A percentile compares a stretch with the other conserved stretches of the same genome.
These are phyloP conservation scores for Catocala sponsa DNA, from an alignment of 2,888 invertebrate genomes.

Conservation along the genomic window DNA sequence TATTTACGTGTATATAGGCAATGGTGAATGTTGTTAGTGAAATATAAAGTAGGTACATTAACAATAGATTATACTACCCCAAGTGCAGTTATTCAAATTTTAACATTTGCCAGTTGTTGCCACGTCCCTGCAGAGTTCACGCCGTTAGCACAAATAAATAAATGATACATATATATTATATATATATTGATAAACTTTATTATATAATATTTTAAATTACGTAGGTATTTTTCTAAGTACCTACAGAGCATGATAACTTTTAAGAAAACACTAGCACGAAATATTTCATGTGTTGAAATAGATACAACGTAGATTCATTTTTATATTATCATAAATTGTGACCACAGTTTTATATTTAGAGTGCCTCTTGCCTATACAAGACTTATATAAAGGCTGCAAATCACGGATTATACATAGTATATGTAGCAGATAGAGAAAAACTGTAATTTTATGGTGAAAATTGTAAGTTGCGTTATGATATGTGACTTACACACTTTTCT, in stretches of 20 bases:
- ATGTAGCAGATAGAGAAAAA: conserved; percentile 83
- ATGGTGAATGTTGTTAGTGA: conserved; percentile 75
- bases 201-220: conserved; percentile 59
- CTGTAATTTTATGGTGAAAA: conserved; percentile 87
- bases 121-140: conserved; percentile 81
- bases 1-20: conserved; percentile 85
- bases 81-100: conserved; percentile 89
- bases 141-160: conserved; percentile 83
- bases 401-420: conserved; percentile 87
- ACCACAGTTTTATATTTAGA: conserved; percentile 90
- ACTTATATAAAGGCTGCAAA: conserved; percentile 89
- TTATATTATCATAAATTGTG: conserved; percentile 85
- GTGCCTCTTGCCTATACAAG: conserved; percentile 90
- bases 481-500: conserved; percentile 70
- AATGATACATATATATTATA: conserved; percentile 50
- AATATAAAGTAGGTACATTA: conserved; percentile 68
- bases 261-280: conserved; percentile 82
- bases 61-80: conserved; percentile 76
- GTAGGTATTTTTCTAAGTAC: conserved; percentile 71
- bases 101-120: conserved; percentile 83
- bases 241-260: conserved; percentile 74
- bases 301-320: conserved; percentile 82
- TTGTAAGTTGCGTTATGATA: conserved; percentile 89
- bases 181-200: conserved; percentile 51
- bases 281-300: conserved; percentile 80